Percentiles rank a stretch among this genome's conserved stretches.
Evolutionary conservation across 2,888 invertebrate genomes (phyloP).

Genomic region (Pollenia griseotomentosa): DNA sequence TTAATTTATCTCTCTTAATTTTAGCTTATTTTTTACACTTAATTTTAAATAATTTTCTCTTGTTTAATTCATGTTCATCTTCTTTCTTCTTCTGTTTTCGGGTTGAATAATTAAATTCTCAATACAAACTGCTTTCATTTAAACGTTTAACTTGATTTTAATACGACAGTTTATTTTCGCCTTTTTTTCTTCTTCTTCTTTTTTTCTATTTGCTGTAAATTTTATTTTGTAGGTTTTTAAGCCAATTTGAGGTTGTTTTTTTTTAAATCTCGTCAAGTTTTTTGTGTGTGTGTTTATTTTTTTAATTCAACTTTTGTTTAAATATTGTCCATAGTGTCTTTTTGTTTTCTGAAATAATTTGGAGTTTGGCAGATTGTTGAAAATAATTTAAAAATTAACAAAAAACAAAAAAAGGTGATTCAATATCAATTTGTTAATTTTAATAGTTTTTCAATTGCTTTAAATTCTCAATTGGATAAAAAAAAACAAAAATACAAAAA

Average conservation of each 20-base stretch:
- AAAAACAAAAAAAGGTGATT: not conserved
- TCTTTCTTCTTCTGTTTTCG: not conserved
- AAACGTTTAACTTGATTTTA: not conserved
- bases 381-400: not conserved
- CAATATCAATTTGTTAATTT: constrained; percentile 17
- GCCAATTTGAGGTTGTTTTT: constrained; percentile 15
- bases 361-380: constrained; percentile 6
- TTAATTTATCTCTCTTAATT: constrained; percentile 62
- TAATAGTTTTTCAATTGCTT: constrained; percentile 42
- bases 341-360: constrained; percentile 6
- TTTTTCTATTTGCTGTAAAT: constrained; percentile 3
- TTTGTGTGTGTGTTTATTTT: constrained; percentile 37
- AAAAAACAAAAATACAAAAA: not conserved
- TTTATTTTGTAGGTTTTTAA: constrained; percentile 42
- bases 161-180: not conserved
- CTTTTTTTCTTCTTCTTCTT: not conserved
- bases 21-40: constrained; percentile 62
- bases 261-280: constrained; percentile 33
- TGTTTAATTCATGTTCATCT: not conserved
- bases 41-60: constrained; percentile 54
- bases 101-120: constrained; percentile 7
- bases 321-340: constrained; percentile 69
- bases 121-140: constrained; percentile 32
- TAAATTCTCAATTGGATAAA: not conserved
- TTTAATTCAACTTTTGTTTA: constrained; percentile 41